Evolutionary conservation across 2,888 invertebrate genomes (phyloP).

Genomic region (Sesamia inferens): DNA sequence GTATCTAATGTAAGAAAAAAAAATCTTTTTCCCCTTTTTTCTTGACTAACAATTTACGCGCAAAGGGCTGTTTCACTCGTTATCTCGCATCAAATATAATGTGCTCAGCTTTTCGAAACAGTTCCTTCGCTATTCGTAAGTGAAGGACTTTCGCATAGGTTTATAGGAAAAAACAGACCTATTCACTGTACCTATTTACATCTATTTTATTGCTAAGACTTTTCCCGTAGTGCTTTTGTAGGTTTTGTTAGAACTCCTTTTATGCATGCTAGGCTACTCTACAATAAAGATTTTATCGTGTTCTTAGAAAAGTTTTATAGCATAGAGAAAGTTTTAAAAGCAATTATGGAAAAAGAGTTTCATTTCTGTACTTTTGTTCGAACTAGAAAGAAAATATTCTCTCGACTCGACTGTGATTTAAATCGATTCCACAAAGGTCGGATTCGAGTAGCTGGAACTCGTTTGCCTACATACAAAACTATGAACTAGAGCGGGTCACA

Average conservation of each 20-base stretch:
- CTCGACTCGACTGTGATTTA: slow-evolving; percentile 15
- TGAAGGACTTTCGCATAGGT: slow-evolving; percentile 41
- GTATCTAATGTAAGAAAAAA: slow-evolving; percentile 60
- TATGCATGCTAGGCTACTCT: not conserved
- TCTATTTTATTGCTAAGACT: slow-evolving; percentile 39
- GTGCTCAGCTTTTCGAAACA: slow-evolving; percentile 51
- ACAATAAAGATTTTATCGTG: slow-evolving; percentile 4
- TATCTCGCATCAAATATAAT: slow-evolving; percentile 66
- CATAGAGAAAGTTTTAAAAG: not conserved
- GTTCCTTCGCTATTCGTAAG: slow-evolving; percentile 36
- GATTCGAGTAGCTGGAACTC: slow-evolving; percentile 27
- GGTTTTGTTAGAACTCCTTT: slow-evolving; percentile 4
- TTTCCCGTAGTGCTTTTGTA: slow-evolving; percentile 1
- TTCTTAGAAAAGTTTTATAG: not conserved
- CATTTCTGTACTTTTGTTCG: not conserved
- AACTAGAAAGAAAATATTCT: not conserved
- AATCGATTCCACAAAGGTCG: slow-evolving; percentile 24
- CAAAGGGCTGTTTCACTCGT: slow-evolving; percentile 63
- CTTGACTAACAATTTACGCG: slow-evolving; percentile 62
- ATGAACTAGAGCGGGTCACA: slow-evolving; percentile 59
- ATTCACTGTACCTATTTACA: slow-evolving; percentile 34
- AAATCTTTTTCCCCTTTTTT: slow-evolving; percentile 51
- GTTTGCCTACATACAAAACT: slow-evolving; percentile 49
- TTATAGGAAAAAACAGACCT: slow-evolving; percentile 38
- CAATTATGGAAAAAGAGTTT: slow-evolving; percentile 1